Conservation (phyloP, 2,113 vertebrate genomes). For the Pteropus alecto region DNA sequence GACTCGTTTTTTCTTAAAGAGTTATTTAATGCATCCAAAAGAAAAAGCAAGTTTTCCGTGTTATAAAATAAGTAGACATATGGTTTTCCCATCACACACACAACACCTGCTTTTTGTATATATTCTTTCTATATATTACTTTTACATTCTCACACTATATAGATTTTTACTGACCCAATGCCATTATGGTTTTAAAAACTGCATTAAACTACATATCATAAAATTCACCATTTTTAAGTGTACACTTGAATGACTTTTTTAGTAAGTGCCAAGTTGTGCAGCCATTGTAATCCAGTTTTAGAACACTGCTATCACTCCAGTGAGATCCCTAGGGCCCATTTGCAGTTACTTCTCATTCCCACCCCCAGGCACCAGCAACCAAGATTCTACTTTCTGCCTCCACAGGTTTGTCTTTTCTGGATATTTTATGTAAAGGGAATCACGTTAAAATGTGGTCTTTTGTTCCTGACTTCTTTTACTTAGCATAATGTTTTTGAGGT, state of each 20-base stretch:
- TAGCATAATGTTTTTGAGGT: background rate
- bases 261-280: background rate
- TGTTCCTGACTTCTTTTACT: background rate
- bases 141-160: background rate
- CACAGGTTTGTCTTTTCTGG: background rate
- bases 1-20: constrained; percentile 17
- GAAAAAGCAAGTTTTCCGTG: constrained; percentile 17
- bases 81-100: background rate
- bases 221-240: constrained; percentile 12
- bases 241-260: background rate
- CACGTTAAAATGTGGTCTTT: background rate
- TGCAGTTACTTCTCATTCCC: background rate
- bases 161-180: constrained; percentile 16
- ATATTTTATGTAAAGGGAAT: background rate
- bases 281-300: background rate
- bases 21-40: constrained; percentile 13
- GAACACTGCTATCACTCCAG: background rate
- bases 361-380: background rate
- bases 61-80: background rate
- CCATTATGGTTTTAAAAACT: background rate
- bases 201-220: background rate
- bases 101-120: background rate
- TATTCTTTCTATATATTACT: constrained; percentile 16
- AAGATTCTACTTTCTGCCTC: background rate
- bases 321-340: background rate